Evolutionary conservation across 1,140 invertebrate genomes (phyloP).

Genomic region (Pararge aegeria): DNA sequence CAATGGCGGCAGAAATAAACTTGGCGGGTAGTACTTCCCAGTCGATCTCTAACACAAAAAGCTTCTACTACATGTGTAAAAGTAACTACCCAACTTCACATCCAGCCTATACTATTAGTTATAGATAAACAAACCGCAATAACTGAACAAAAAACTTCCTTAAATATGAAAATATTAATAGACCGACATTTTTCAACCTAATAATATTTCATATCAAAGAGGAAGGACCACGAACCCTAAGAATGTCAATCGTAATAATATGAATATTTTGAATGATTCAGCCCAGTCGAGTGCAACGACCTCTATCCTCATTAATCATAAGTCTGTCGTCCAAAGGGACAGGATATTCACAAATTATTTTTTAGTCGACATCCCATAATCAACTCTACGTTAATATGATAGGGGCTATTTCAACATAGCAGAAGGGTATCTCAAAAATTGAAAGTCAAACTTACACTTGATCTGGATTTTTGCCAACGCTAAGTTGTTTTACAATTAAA

Average conservation of each 20-base stretch:
- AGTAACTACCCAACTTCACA: too few species aligned
- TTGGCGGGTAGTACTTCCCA: too few species aligned
- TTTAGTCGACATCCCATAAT: conserved; percentile 11
- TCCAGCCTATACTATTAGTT: too few species aligned
- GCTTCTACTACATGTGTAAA: too few species aligned
- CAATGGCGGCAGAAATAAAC: too few species aligned
- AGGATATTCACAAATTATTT: conserved; percentile 26
- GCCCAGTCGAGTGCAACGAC: conserved; percentile 33
- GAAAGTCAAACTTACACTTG: conserved; percentile 35
- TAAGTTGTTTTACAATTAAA: conserved; percentile 1
- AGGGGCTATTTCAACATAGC: conserved; percentile 1
- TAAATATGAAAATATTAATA: neutral
- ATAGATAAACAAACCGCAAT: too few species aligned
- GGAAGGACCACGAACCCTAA: conserved; percentile 2
- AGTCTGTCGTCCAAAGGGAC: conserved; percentile 31
- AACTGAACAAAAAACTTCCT: too few species aligned
- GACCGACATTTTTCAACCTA: neutral
- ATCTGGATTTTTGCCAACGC: conserved; percentile 35
- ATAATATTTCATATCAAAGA: conserved; percentile 5
- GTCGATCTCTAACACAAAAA: too few species aligned
- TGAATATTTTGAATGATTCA: conserved; percentile 36
- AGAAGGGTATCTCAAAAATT: conserved; percentile 31
- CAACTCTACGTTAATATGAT: conserved; percentile 1
- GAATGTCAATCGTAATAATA: conserved; percentile 28
- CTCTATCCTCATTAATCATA: conserved; percentile 39